These are phyloP conservation scores for Pardalotus punctatus DNA, from an alignment of 2,113 vertebrate genomes.

Conservation along the genomic window DNA sequence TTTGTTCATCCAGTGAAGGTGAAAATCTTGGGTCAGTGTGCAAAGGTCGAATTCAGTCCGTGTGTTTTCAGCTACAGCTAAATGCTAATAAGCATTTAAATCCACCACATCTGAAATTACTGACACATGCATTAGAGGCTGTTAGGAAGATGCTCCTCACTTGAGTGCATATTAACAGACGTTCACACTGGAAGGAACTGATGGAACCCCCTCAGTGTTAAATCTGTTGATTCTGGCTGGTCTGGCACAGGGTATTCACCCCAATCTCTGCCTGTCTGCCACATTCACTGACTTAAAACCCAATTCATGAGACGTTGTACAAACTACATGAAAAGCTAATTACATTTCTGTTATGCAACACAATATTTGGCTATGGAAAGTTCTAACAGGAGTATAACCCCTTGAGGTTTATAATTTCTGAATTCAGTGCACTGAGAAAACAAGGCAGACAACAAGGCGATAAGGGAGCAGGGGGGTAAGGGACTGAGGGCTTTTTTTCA, in stretches of 20 bases:
- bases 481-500: neutral
- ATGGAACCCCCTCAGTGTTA: neutral
- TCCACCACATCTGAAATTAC: neutral
- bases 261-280: neutral
- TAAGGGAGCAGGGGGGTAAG: neutral
- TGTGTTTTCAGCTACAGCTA: neutral
- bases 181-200: neutral
- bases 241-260: neutral
- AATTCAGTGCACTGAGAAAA: neutral
- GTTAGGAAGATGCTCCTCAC: neutral
- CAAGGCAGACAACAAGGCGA: neutral
- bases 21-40: neutral
- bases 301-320: fast-evolving
- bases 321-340: neutral
- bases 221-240: neutral
- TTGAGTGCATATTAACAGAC: neutral
- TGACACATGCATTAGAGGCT: neutral
- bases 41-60: fast-evolving
- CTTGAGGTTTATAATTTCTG: neutral
- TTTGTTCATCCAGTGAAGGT: neutral
- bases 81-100: neutral
- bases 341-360: neutral
- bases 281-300: neutral
- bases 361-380: neutral
- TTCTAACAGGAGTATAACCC: neutral